Evolutionary conservation across 2,888 invertebrate species (phyloP).

Genomic region (Parnassius orleans): DNA sequence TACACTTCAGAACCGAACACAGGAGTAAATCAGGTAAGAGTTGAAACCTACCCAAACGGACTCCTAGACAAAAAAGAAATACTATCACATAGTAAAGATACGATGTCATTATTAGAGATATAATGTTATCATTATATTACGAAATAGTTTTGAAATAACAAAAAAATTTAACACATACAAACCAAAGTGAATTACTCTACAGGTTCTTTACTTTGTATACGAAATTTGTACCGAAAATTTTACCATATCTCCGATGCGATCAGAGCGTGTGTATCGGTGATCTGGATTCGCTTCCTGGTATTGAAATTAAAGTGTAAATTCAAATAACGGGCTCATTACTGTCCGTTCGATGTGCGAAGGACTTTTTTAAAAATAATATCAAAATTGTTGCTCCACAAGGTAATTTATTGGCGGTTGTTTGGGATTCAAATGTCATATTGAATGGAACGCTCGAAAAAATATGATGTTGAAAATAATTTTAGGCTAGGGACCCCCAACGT

Average conservation of each 20-base stretch:
- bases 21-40: no score
- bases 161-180: neutral
- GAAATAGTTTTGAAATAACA: no score
- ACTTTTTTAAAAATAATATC: constrained; percentile 20
- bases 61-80: no score
- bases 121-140: no score
- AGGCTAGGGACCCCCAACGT: constrained; percentile 24
- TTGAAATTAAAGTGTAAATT: constrained; percentile 31
- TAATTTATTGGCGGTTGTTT: constrained; percentile 24
- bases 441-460: constrained; percentile 26
- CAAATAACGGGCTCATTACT: constrained; percentile 26
- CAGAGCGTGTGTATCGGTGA: constrained; percentile 24
- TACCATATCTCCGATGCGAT: constrained; percentile 28
- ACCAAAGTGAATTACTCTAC: constrained; percentile 14
- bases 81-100: no score
- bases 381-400: constrained; percentile 20
- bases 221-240: constrained; percentile 27
- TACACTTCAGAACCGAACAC: no score
- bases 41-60: no score
- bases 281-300: constrained; percentile 29
- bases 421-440: constrained; percentile 28
- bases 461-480: constrained; percentile 17
- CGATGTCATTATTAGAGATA: no score
- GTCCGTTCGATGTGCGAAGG: constrained; percentile 12
- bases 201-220: constrained; percentile 13